Evolutionary conservation across 2,113 vertebrate genomes (phyloP).

Genomic region (Syngnathus scovelli): DNA sequence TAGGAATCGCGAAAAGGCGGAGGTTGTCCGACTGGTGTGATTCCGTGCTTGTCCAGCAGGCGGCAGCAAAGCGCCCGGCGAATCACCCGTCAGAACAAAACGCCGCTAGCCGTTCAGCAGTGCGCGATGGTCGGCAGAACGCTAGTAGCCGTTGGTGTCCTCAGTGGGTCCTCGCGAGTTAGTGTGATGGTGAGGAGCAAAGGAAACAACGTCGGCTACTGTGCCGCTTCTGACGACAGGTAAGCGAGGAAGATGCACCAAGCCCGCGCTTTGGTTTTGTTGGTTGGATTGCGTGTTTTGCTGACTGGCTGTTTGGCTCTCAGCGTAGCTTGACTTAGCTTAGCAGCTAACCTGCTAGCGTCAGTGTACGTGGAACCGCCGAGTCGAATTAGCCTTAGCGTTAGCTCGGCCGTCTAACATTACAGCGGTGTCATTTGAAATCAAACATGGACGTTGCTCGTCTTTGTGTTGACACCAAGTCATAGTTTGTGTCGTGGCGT

Average conservation of each 20-base stretch:
- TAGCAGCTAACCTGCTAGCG: not conserved
- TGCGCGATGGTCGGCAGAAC: constrained; percentile 52
- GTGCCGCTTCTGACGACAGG: constrained; percentile 58
- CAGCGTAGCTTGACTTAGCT: not conserved
- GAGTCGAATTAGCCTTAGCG: not conserved
- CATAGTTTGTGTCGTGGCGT: not conserved
- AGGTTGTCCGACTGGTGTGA: not conserved
- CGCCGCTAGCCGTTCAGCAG: not conserved
- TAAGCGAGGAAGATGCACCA: constrained; percentile 19
- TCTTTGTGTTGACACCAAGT: not conserved
- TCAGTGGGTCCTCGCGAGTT: constrained; percentile 10
- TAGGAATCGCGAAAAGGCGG: not conserved
- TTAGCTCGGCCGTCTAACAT: not conserved
- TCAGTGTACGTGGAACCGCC: not conserved
- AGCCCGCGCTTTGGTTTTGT: not conserved
- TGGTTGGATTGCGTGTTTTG: too few relatives aligned
- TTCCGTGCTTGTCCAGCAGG: constrained; percentile 3
- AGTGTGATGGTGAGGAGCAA: constrained; percentile 53
- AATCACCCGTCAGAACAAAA: not conserved
- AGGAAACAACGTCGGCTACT: constrained; percentile 14
- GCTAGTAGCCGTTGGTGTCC: constrained; percentile 16
- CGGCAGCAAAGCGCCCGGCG: constrained; percentile 14
- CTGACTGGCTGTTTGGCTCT: not conserved
- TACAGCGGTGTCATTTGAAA: not conserved
- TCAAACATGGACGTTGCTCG: not conserved